Conservation (phyloP, 2,888 invertebrate genomes). For the Argyresthia goedartella region DNA sequence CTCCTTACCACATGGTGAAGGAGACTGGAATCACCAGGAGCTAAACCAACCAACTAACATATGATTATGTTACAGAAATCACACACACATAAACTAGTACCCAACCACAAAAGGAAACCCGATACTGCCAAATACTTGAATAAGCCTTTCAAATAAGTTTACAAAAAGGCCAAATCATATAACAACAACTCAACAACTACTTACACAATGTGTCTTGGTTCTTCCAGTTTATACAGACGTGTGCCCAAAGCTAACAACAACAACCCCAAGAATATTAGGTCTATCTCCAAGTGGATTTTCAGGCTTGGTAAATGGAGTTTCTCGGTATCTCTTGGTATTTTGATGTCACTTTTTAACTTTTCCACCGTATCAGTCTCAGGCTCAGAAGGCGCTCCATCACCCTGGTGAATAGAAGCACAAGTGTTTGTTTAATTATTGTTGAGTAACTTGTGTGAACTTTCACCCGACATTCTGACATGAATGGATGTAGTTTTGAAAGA, state of each 20-base stretch:
- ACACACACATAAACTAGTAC: neutral
- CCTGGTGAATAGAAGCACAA: conserved; percentile 17
- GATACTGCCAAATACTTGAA: neutral
- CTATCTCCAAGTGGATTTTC: conserved; percentile 75
- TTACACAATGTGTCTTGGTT: conserved; percentile 93
- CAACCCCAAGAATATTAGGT: conserved; percentile 79
- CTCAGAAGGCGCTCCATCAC: conserved; percentile 27
- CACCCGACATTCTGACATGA: neutral
- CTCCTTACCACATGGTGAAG: neutral
- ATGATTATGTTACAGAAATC: neutral
- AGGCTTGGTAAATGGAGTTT: neutral
- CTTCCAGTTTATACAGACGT: conserved; percentile 85
- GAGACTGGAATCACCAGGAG: neutral
- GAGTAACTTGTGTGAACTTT: neutral
- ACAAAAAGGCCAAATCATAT: neutral
- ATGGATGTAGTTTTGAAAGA: neutral
- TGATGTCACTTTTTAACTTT: neutral
- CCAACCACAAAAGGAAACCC: neutral
- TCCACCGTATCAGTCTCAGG: conserved; percentile 15
- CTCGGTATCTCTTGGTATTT: neutral
- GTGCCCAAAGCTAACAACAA: conserved; percentile 80
- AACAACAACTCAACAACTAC: conserved; percentile 38
- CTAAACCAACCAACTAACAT: neutral
- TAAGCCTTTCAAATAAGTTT: neutral
- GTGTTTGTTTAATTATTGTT: neutral